Conservation (phyloP, 2,113 vertebrate genomes). For the Pyrgilauda ruficollis region DNA sequence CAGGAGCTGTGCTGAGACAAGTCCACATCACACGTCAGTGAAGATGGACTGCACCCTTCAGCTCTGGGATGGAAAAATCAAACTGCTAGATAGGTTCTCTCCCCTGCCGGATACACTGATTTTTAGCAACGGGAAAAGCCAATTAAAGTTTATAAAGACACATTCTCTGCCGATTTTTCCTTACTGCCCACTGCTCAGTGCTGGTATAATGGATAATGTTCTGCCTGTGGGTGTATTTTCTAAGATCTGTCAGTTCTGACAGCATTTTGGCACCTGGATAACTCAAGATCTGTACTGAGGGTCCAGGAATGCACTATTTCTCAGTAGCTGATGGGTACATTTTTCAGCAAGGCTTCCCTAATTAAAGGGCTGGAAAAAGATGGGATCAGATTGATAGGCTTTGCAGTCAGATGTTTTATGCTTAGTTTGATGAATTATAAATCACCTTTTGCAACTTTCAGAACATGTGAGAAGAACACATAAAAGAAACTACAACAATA, state of each 20-base stretch:
- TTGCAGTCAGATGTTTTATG: slow-evolving; percentile 65
- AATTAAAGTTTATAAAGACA: slow-evolving; percentile 73
- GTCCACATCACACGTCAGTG: neutral
- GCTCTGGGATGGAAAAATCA: slow-evolving; percentile 58
- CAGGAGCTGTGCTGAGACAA: slow-evolving; percentile 13
- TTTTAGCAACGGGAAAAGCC: slow-evolving; percentile 63
- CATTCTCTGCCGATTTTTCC: slow-evolving; percentile 58
- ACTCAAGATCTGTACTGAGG: slow-evolving; percentile 72
- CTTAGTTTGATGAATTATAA: slow-evolving; percentile 73
- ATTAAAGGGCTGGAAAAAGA: slow-evolving; percentile 73
- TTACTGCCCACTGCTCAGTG: slow-evolving; percentile 68
- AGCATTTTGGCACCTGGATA: slow-evolving; percentile 72
- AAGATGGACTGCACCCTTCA: slow-evolving; percentile 59
- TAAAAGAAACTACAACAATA: neutral
- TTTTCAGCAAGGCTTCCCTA: slow-evolving; percentile 75
- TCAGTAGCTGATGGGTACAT: slow-evolving; percentile 71
- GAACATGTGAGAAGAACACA: slow-evolving; percentile 16
- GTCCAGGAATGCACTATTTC: slow-evolving; percentile 67
- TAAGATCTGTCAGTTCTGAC: slow-evolving; percentile 75
- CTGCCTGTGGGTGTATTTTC: slow-evolving; percentile 72
- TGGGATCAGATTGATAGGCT: slow-evolving; percentile 70
- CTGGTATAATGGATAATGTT: slow-evolving; percentile 71
- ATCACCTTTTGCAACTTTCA: slow-evolving; percentile 60
- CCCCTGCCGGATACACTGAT: slow-evolving; percentile 2
- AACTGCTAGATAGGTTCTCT: slow-evolving; percentile 34